A percentile compares a stretch with the other conserved stretches of the same genome.
Evolutionary conservation across 92 coral and sea anemone genomes (phyloP).

Genomic region (Bergia puertoricense): DNA sequence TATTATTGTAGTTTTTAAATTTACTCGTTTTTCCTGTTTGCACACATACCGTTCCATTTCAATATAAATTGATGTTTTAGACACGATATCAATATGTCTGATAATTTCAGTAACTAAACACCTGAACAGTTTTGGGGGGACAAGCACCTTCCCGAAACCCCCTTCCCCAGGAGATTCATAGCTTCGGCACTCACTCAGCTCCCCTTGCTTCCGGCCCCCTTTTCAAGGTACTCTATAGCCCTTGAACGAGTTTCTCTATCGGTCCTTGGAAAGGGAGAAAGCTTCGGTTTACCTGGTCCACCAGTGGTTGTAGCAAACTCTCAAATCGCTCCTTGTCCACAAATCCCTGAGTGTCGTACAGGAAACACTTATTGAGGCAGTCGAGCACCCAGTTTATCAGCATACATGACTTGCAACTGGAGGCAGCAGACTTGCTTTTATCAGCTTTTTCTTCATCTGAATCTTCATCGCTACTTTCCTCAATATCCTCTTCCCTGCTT

Average conservation of each 20-base stretch:
- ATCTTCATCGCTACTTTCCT: constrained; percentile 32
- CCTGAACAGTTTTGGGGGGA: no score
- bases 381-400: constrained; percentile 71
- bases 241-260: not conserved
- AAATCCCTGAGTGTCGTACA: constrained; percentile 88
- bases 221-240: no score
- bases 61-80: no score
- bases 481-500: constrained; percentile 41
- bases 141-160: no score
- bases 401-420: constrained; percentile 53
- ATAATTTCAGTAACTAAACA: no score
- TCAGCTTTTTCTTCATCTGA: constrained; percentile 33
- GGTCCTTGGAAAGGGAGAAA: not conserved
- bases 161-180: no score
- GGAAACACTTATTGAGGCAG: constrained; percentile 88
- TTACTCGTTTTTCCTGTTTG: no score
- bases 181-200: no score
- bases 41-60: no score
- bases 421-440: not conserved
- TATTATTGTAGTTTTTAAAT: no score
- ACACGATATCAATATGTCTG: no score
- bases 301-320: constrained; percentile 85
- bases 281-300: constrained; percentile 77
- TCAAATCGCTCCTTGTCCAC: constrained; percentile 86
- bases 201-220: no score